Percentiles rank a stretch among this genome's conserved stretches.
Evolutionary conservation across 2,113 vertebrate species (phyloP).

Genomic region (Cranoglanis bouderius): DNA sequence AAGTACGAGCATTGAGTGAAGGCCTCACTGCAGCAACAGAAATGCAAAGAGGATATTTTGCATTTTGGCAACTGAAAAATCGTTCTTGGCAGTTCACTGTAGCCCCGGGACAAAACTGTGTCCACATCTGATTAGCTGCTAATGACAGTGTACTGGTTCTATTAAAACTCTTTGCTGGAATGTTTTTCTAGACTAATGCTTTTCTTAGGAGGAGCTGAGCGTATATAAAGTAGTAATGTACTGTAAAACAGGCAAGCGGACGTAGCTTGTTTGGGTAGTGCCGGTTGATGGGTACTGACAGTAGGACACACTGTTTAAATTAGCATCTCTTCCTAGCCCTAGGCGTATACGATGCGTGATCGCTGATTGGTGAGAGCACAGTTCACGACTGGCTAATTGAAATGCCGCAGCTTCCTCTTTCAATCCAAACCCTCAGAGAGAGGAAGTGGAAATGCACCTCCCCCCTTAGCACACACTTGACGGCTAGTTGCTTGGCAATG

Average conservation of each 20-base stretch:
- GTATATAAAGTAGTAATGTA: conserved; percentile 31
- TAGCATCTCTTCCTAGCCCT: conserved; percentile 42
- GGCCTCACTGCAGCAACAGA: conserved; percentile 22
- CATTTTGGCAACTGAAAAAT: conserved; percentile 34
- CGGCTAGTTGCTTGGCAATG: conserved; percentile 11
- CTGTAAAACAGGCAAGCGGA: conserved; percentile 27
- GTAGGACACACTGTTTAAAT: conserved; percentile 54
- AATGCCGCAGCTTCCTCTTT: conserved; percentile 37
- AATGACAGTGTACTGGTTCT: conserved; percentile 36
- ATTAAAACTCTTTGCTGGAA: conserved; percentile 24
- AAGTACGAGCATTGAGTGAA: background rate
- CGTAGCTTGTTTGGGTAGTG: conserved; percentile 56
- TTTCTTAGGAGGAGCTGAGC: background rate
- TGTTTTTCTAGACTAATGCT: conserved; percentile 18
- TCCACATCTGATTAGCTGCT: conserved; percentile 47
- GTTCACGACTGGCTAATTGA: conserved; percentile 50
- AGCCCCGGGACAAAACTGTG: conserved; percentile 22
- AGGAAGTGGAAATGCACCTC: background rate
- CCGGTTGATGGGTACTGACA: conserved; percentile 63
- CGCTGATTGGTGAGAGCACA: conserved; percentile 32
- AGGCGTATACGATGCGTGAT: conserved; percentile 32
- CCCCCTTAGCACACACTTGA: background rate
- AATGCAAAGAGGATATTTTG: conserved; percentile 50
- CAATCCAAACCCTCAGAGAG: conserved; percentile 30
- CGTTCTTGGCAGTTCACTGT: conserved; percentile 4